A percentile compares a stretch with the other conserved stretches of the same genome.
Conservation (phyloP, 2,888 invertebrate genomes). For the Agriotes lineatus region DNA sequence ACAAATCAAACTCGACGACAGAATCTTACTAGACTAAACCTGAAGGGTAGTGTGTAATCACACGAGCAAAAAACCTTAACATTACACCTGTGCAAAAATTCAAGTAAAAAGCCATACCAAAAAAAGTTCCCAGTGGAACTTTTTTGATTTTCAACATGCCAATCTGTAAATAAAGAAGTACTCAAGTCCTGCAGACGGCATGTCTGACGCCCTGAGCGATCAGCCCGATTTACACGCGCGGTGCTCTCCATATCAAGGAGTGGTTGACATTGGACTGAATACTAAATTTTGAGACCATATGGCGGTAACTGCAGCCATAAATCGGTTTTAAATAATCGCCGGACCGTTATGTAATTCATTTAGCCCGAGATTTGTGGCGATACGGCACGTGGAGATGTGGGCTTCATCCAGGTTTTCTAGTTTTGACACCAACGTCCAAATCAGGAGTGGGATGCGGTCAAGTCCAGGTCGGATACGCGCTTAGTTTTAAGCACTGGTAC, state of each 20-base stretch:
- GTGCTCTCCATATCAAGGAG: constrained; percentile 26
- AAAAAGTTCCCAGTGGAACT: neutral
- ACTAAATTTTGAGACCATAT: constrained; percentile 46
- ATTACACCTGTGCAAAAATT: too few species aligned
- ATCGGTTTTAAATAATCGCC: constrained; percentile 24
- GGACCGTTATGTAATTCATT: constrained; percentile 36
- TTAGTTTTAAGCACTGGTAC: too few species aligned
- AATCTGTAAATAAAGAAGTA: constrained; percentile 14
- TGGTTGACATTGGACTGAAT: constrained; percentile 47
- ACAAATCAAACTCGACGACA: neutral
- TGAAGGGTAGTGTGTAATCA: too few species aligned
- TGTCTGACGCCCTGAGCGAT: constrained; percentile 27
- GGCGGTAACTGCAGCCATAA: constrained; percentile 41
- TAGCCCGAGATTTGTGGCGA: neutral
- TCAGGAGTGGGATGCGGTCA: neutral
- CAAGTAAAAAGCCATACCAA: neutral
- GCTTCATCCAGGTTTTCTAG: constrained; percentile 9
- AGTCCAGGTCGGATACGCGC: too few species aligned
- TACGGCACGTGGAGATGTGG: constrained; percentile 11
- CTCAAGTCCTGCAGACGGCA: constrained; percentile 22
- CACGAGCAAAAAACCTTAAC: too few species aligned
- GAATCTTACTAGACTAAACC: neutral
- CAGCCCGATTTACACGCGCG: constrained; percentile 24
- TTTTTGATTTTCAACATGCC: neutral
- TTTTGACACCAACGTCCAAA: constrained; percentile 19